phyloP scores from a whole-genome alignment of 1,140 invertebrate genomes.

The Helicoverpa armigera region DNA sequence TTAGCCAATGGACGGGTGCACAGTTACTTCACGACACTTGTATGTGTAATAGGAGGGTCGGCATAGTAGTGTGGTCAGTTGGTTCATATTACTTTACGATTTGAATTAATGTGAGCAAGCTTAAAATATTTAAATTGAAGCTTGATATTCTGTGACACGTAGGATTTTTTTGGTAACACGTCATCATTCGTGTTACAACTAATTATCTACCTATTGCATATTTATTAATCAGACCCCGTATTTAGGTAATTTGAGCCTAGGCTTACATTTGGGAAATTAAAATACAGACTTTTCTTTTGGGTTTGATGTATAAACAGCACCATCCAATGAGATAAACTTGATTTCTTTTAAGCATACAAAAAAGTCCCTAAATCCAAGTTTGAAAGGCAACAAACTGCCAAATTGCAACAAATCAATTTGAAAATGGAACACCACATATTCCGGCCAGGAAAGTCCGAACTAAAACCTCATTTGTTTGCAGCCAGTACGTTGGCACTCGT shows the following conservation, averaged over 20 bases:
- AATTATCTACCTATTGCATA: too few relatives aligned
- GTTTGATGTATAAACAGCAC: too few relatives aligned
- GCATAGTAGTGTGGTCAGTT: constrained; percentile 31
- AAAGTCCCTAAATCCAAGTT: too few relatives aligned
- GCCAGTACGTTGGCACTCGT: constrained; percentile 49
- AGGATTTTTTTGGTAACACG: too few relatives aligned
- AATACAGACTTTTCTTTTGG: too few relatives aligned
- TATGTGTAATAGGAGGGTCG: constrained; percentile 47
- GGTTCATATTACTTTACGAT: neutral
- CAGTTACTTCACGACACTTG: constrained; percentile 63
- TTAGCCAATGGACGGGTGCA: constrained; percentile 60
- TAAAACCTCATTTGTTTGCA: constrained; percentile 17
- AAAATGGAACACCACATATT: neutral
- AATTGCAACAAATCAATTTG: neutral
- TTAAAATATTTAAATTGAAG: neutral
- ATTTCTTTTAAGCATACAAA: too few relatives aligned
- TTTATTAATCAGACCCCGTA: too few relatives aligned
- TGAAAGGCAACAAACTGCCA: too few relatives aligned
- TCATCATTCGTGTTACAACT: too few relatives aligned
- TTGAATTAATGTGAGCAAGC: neutral
- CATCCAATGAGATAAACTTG: too few relatives aligned
- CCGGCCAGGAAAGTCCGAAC: neutral
- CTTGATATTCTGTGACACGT: neutral
- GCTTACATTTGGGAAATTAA: too few relatives aligned
- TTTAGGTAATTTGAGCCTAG: too few relatives aligned